Evolutionary conservation across 2,888 invertebrate genomes (phyloP), one percentile per base, ranked within the genome.

Genomic region (Doris montereyensis): DNA sequence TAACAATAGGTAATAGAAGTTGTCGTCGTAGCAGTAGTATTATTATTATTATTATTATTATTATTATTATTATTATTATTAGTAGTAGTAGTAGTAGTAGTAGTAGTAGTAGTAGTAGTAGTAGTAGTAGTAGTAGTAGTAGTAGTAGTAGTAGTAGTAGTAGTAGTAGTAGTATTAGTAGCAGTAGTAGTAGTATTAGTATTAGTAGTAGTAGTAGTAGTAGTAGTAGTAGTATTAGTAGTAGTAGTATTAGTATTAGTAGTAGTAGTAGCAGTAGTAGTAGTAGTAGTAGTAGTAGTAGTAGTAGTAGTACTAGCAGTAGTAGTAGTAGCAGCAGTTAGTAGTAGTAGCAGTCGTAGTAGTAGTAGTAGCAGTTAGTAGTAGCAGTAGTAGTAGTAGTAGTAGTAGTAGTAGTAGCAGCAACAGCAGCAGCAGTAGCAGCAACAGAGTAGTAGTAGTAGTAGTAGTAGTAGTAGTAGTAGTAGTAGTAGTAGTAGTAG

Each of bases 351-450:
- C 17, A 41, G 52, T 41, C 4, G 52, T 41, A 41, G 52, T 41
- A 41, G 52, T 41, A n/a, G n/a, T n/a, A 67, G 52, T 41, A 41
- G 52, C 21, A 17, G 5, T 10, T 5, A 10, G 17, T 5, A 10
- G 52, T 41, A 41, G 52, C 17, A 41, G 52, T 41, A 41, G 52
- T 41, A 41, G 52, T 41, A 41, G 52, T 41, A 41, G 52, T 41
- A 41, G 52, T 41, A 41, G 52, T 41, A 41, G 52, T 41, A 67
- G 67, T 28, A 24, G 8, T 4, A 24, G 8, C 67, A 67, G 67
- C 30, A 67, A 28, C 67, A 67, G 67, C 67, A 67, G 67, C 67
- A 67, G 67, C 67, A 67, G 67, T 28, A 67, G 67, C 13, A 67
- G 67, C 13, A 67, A 28, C 13, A 67, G 30, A 68, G 30, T 68